Conservation (phyloP, 2,113 vertebrate genomes). For the Menura novaehollandiae region DNA sequence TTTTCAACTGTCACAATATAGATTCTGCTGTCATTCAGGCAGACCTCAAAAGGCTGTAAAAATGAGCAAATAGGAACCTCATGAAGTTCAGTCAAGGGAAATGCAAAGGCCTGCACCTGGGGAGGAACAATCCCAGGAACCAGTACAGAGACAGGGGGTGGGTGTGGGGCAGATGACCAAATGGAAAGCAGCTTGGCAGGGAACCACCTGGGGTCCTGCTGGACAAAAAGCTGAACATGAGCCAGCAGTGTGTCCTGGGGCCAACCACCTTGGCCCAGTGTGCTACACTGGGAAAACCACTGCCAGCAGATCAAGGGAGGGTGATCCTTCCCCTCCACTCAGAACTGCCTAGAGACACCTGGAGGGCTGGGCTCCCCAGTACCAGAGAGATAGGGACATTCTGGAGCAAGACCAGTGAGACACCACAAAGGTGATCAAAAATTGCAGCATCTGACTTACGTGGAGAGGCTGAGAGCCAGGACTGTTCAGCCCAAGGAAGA, state of each 20-base stretch:
- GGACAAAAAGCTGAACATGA: not conserved
- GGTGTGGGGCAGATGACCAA: accelerated
- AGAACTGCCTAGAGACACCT: not conserved
- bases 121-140: not conserved
- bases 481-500: not conserved
- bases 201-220: not conserved
- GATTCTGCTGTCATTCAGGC: not conserved
- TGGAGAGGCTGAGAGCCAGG: not conserved
- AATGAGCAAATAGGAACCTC: not conserved
- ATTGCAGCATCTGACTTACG: not conserved
- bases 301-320: not conserved
- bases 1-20: not conserved
- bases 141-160: not conserved
- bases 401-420: not conserved
- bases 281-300: not conserved
- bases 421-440: not conserved
- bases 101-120: not conserved
- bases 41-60: not conserved
- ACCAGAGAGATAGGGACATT: not conserved
- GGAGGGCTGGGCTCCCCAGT: not conserved
- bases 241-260: not conserved
- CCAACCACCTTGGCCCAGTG: not conserved
- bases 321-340: not conserved
- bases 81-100: not conserved
- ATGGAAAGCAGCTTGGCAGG: not conserved